A percentile compares a stretch with the other conserved stretches of the same genome.
Conservation (phyloP, 2,113 vertebrate genomes). For the Callopanchax toddi region DNA sequence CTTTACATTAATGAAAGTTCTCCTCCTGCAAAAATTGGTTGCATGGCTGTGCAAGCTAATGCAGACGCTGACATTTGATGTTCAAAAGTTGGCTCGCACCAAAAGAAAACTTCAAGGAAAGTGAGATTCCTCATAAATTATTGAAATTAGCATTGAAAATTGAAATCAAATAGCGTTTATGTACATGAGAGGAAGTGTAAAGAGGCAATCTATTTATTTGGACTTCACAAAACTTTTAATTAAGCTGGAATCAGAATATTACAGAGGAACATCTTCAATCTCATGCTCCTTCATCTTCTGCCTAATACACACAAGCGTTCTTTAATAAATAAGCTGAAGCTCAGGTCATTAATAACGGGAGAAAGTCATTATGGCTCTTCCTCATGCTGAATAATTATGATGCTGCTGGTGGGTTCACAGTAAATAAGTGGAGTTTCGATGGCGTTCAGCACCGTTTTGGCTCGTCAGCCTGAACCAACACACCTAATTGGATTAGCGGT, state of each 20-base stretch:
- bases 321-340: constrained; percentile 68
- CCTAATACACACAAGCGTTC: constrained; percentile 61
- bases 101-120: constrained; percentile 22
- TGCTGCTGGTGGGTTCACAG: too few relatives aligned
- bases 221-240: constrained; percentile 57
- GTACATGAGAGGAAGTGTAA: constrained; percentile 22
- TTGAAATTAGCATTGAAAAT: constrained; percentile 37
- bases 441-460: constrained; percentile 38
- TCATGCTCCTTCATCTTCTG: constrained; percentile 57
- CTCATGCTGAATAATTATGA: constrained; percentile 73
- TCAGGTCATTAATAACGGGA: constrained; percentile 76
- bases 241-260: constrained; percentile 41
- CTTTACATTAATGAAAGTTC: constrained; percentile 17
- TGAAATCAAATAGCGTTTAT: constrained; percentile 41
- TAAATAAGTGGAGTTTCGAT: too few relatives aligned
- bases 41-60: neutral
- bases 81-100: constrained; percentile 14
- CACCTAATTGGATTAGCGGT: constrained; percentile 63
- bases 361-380: constrained; percentile 72
- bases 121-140: constrained; percentile 28
- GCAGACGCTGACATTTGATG: constrained; percentile 14
- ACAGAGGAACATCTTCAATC: constrained; percentile 45
- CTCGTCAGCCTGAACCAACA: constrained; percentile 44
- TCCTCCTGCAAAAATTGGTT: neutral
- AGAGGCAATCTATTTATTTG: constrained; percentile 55